phyloP scores from a whole-genome alignment of 1,140 invertebrate species.

The Drosophila funebris region DNA sequence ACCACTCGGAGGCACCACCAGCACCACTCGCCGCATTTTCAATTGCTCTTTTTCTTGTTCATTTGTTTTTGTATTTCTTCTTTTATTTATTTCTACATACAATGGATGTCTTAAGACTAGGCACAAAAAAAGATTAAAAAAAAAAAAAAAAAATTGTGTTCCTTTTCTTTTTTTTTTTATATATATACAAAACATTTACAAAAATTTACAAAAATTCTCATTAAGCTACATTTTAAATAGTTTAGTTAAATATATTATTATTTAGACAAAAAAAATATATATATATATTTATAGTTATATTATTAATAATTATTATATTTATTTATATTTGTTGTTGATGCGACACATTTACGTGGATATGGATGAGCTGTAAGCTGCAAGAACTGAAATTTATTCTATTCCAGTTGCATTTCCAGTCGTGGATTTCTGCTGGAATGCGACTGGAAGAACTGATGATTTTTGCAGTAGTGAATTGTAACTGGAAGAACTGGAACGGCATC shows the following conservation, averaged over 20 bases:
- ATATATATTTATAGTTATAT: not conserved
- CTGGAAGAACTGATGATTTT: not conserved
- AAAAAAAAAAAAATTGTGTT: slow-evolving; percentile 38
- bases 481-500: not conserved
- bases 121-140: slow-evolving; percentile 71
- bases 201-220: slow-evolving; percentile 69
- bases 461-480: not conserved
- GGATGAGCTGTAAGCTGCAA: not conserved
- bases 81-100: slow-evolving; percentile 69
- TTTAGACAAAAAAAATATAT: slow-evolving; percentile 10
- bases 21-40: slow-evolving; percentile 15
- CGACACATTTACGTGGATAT: slow-evolving; percentile 9
- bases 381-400: not conserved
- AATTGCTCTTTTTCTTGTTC: slow-evolving; percentile 46
- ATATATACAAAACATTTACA: slow-evolving; percentile 79
- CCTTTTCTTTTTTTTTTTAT: slow-evolving; percentile 31
- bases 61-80: slow-evolving; percentile 19
- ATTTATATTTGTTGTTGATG: slow-evolving; percentile 14
- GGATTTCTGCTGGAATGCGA: not conserved
- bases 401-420: not conserved
- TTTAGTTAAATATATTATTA: slow-evolving; percentile 19
- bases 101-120: slow-evolving; percentile 73
- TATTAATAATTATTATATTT: not conserved
- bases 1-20: not conserved
- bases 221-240: slow-evolving; percentile 55